Percentiles rank a stretch among this genome's conserved stretches.
Evolutionary conservation across 2,888 invertebrate species (phyloP).

Genomic region (Drosophila mayaguana): DNA sequence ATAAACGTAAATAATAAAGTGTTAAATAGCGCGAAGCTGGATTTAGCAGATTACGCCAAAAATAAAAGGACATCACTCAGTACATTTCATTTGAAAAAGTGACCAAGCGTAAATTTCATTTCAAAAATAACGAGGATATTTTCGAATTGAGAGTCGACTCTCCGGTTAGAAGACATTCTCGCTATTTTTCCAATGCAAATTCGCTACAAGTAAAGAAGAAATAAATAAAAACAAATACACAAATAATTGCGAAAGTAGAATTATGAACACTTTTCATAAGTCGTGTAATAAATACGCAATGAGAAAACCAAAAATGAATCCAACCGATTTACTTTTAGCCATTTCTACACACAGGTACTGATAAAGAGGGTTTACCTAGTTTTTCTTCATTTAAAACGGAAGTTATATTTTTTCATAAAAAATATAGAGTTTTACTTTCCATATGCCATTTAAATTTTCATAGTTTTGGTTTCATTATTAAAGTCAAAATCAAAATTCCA

Average conservation of each 20-base stretch:
- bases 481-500: no score
- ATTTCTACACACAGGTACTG: no score
- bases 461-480: no score
- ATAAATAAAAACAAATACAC: no score
- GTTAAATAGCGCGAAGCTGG: neutral
- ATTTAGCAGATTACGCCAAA: neutral
- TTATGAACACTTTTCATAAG: no score
- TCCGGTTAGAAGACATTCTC: neutral
- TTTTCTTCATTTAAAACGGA: no score
- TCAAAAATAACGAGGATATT: conserved; percentile 17
- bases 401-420: no score
- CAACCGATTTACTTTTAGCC: no score
- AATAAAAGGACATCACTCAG: neutral
- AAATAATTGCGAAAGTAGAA: neutral
- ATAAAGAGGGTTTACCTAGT: no score
- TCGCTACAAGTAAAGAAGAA: neutral
- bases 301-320: neutral
- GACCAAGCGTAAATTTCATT: neutral
- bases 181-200: conserved; percentile 14
- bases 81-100: neutral
- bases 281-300: neutral
- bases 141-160: neutral
- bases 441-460: no score
- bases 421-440: no score
- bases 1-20: neutral